Percentiles rank a stretch among this genome's conserved stretches.
Conservation (phyloP, 1,140 invertebrate species). For the Anoplophora glabripennis region DNA sequence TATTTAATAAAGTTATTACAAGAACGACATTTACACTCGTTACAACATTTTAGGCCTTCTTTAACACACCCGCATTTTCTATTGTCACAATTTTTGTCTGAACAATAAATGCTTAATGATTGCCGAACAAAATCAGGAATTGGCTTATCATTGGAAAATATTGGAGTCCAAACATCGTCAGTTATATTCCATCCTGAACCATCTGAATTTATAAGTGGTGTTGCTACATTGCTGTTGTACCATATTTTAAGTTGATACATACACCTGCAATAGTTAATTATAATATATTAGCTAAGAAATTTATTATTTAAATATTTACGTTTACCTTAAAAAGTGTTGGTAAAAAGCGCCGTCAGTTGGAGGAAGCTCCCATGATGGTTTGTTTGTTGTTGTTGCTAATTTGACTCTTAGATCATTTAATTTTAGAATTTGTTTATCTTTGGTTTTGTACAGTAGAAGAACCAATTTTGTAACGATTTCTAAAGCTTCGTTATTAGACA, state of each 20-base stretch:
- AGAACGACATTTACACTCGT: constrained; percentile 2
- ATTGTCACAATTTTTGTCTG: neutral
- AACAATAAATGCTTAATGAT: constrained; percentile 2
- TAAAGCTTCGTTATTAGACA: too few species aligned
- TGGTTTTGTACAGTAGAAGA: too few species aligned
- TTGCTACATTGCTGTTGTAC: neutral
- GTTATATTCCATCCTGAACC: neutral
- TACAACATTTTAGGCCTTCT: constrained; percentile 2
- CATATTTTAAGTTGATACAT: constrained; percentile 6
- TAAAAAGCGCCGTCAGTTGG: too few species aligned
- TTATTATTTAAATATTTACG: too few species aligned
- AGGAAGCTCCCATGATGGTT: too few species aligned
- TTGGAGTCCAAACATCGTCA: neutral
- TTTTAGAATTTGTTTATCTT: too few species aligned
- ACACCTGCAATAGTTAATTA: neutral
- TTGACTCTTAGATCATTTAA: too few species aligned
- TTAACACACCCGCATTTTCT: neutral
- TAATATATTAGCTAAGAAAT: too few species aligned
- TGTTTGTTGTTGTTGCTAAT: too few species aligned
- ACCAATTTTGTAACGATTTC: too few species aligned
- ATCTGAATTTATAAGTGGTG: neutral
- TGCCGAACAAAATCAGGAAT: constrained; percentile 2
- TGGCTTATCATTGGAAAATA: constrained; percentile 3
- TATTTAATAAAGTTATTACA: neutral
- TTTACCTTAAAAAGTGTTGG: too few species aligned